Evolutionary conservation across 2,797 vertebrate species (phyloP).

Genomic region (Sebastes dallii): DNA sequence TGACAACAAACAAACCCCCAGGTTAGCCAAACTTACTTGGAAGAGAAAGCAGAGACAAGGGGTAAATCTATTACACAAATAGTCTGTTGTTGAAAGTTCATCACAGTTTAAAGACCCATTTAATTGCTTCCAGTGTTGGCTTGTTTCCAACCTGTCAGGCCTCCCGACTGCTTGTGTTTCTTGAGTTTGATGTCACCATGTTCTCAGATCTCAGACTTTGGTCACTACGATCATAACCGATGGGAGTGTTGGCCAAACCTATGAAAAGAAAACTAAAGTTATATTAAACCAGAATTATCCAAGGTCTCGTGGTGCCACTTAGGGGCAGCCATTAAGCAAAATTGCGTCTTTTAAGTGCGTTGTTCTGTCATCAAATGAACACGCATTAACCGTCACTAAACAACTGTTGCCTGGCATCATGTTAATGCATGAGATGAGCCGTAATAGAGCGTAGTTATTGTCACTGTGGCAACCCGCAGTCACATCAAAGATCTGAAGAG

Average conservation of each 20-base stretch:
- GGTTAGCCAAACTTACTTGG: neutral
- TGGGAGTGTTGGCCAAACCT: neutral
- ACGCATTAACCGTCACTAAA: neutral
- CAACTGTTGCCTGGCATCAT: neutral
- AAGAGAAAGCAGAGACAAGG: neutral
- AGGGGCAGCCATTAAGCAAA: neutral
- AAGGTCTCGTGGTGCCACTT: neutral
- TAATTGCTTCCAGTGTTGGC: neutral
- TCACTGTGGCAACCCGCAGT: constrained; percentile 2
- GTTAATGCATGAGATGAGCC: constrained; percentile 4
- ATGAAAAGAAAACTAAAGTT: neutral
- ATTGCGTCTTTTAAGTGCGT: neutral
- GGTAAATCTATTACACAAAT: neutral
- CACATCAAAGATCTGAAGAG: constrained; percentile 29
- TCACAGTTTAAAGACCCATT: neutral
- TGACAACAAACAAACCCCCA: neutral
- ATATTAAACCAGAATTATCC: neutral
- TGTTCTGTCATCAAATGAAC: neutral
- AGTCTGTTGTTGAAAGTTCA: neutral
- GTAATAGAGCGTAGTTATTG: constrained; percentile 3
- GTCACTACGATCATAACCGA: neutral
- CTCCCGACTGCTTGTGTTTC: neutral
- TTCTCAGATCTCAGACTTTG: neutral
- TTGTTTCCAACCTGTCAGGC: neutral
- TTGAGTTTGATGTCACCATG: neutral